Percentiles rank a stretch among this genome's conserved stretches.
phyloP scores from a whole-genome alignment of 2,888 invertebrate species.

The Sminthurinus aureus region DNA sequence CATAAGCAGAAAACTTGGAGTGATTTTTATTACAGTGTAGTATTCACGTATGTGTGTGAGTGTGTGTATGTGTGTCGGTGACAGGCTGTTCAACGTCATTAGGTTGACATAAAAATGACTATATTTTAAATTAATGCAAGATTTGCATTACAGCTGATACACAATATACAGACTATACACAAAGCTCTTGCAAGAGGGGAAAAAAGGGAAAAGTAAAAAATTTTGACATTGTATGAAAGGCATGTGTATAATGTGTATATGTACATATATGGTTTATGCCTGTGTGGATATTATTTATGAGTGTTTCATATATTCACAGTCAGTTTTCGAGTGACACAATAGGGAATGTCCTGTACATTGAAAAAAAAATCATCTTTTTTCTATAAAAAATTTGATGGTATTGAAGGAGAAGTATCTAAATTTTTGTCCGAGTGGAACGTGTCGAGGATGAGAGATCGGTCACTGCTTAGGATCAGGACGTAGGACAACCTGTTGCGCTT shows the following conservation, averaged over 20 bases:
- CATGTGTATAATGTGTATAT: not conserved
- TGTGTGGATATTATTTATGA: not conserved
- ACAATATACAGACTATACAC: too few relatives aligned
- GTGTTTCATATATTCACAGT: not conserved
- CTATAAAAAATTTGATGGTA: not conserved
- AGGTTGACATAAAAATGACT: too few relatives aligned
- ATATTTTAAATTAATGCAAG: too few relatives aligned
- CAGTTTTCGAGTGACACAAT: not conserved
- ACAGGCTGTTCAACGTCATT: too few relatives aligned
- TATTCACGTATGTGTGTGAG: too few relatives aligned
- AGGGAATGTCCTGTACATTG: not conserved
- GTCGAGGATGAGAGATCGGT: constrained; percentile 1
- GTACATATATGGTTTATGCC: not conserved
- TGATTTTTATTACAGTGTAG: too few relatives aligned
- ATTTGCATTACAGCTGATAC: too few relatives aligned
- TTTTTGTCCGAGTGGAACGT: not conserved
- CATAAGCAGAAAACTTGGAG: too few relatives aligned
- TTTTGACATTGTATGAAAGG: not conserved
- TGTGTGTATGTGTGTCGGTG: too few relatives aligned
- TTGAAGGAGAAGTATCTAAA: not conserved
- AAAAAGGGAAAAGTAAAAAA: too few relatives aligned
- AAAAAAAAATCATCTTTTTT: not conserved
- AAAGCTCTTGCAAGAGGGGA: too few relatives aligned
- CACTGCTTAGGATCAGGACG: not conserved
- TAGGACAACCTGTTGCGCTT: not conserved